phyloP scores from a whole-genome alignment of 2,888 invertebrate genomes.

The Syrphus vitripennis region DNA sequence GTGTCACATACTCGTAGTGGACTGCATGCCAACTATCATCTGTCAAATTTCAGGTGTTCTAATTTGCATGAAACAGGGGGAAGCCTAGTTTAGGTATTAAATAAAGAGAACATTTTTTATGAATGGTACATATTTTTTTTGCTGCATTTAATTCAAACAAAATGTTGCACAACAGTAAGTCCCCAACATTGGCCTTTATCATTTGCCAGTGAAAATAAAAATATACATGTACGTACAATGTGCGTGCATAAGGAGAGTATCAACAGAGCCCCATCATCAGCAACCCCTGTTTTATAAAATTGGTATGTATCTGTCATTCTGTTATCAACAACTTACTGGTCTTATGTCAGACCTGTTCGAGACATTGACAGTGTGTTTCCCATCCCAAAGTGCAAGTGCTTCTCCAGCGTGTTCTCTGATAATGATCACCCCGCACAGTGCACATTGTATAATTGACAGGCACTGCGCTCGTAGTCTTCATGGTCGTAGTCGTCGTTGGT shows the following conservation, averaged over 20 bases:
- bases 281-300: not conserved
- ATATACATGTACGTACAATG: not conserved
- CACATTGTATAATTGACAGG: conserved; percentile 2
- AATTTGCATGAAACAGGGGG: not conserved
- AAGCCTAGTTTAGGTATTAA: not conserved
- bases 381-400: not conserved
- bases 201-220: not conserved
- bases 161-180: not conserved
- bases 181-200: not conserved
- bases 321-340: not conserved
- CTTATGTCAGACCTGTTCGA: conserved; percentile 13
- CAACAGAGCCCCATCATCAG: not conserved
- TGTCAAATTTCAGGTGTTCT: not conserved
- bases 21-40: not conserved
- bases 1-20: no score
- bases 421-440: not conserved
- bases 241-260: not conserved
- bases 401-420: not conserved
- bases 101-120: no score
- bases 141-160: not conserved
- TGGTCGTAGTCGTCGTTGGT: not conserved
- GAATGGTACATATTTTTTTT: not conserved
- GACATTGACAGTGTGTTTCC: not conserved
- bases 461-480: not conserved
- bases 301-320: not conserved